These are phyloP conservation scores for Orthonevra nobilis DNA, from an alignment of 2,888 invertebrate species.

Conservation along the genomic window DNA sequence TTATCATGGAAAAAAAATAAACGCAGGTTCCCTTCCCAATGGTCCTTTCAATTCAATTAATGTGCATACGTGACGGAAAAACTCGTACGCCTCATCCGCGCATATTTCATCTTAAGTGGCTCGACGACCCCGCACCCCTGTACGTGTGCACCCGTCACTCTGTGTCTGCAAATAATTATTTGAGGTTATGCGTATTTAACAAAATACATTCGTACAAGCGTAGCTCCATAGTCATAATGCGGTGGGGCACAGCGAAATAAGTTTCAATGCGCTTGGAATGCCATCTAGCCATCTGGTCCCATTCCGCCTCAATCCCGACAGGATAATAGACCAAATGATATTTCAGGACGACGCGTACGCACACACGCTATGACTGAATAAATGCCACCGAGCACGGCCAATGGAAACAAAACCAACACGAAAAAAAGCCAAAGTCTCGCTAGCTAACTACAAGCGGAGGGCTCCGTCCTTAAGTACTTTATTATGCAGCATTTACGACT, in stretches of 20 bases:
- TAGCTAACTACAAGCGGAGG: conserved; percentile 18
- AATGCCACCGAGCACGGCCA: too few species aligned
- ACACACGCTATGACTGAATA: conserved; percentile 27
- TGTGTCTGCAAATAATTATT: conserved; percentile 50
- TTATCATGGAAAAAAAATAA: neutral
- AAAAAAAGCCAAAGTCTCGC: conserved; percentile 3
- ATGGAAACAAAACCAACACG: conserved; percentile 24
- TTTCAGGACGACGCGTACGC: conserved; percentile 43
- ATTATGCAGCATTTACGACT: conserved; percentile 70
- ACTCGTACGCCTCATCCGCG: conserved; percentile 59
- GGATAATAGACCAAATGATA: conserved; percentile 67
- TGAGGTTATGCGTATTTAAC: conserved; percentile 68
- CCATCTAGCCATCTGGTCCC: conserved; percentile 20
- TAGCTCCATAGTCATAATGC: conserved; percentile 27
- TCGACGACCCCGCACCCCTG: conserved; percentile 19
- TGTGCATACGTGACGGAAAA: conserved; percentile 68
- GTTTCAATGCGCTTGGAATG: conserved; percentile 18
- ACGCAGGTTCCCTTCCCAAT: neutral
- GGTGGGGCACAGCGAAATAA: conserved; percentile 24
- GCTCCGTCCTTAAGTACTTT: conserved; percentile 64
- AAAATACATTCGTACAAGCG: conserved; percentile 27
- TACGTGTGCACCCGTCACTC: conserved; percentile 36
- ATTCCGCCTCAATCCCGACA: conserved; percentile 22
- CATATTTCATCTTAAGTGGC: conserved; percentile 66
- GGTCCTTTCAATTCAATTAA: conserved; percentile 68